These are phyloP conservation scores for Craseonycteris thonglongyai DNA, from an alignment of 2,113 vertebrate species.

Conservation along the genomic window DNA sequence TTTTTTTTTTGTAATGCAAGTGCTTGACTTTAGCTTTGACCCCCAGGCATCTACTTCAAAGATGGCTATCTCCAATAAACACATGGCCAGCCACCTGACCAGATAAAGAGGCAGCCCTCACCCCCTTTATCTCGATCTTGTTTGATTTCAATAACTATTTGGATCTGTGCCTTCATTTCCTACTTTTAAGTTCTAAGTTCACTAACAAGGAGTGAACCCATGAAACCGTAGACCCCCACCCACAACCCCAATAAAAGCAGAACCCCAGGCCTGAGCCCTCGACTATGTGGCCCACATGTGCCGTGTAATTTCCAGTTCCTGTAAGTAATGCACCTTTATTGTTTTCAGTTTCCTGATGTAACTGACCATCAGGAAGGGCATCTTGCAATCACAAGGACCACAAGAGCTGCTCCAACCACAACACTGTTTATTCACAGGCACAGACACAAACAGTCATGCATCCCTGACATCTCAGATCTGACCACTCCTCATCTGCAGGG, in stretches of 20 bases:
- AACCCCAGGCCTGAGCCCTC: background rate
- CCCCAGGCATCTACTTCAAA: background rate
- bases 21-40: background rate
- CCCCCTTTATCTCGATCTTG: background rate
- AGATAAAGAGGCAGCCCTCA: background rate
- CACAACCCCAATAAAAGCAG: background rate
- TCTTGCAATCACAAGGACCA: background rate
- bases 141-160: background rate
- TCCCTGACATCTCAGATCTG: background rate
- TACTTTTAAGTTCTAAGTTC: background rate
- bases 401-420: background rate
- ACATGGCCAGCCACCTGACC: background rate
- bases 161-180: background rate
- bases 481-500: background rate
- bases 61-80: background rate
- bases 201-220: background rate
- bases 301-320: background rate
- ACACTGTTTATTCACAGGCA: background rate
- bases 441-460: background rate
- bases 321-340: background rate
- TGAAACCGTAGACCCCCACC: background rate
- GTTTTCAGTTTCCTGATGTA: background rate
- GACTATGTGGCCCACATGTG: background rate
- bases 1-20: background rate
- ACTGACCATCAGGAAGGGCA: background rate